A percentile compares a stretch with the other conserved stretches of the same genome.
These are phyloP conservation scores for Scaptomyza pallida DNA, from an alignment of 1,140 invertebrate genomes.

Conservation along the genomic window DNA sequence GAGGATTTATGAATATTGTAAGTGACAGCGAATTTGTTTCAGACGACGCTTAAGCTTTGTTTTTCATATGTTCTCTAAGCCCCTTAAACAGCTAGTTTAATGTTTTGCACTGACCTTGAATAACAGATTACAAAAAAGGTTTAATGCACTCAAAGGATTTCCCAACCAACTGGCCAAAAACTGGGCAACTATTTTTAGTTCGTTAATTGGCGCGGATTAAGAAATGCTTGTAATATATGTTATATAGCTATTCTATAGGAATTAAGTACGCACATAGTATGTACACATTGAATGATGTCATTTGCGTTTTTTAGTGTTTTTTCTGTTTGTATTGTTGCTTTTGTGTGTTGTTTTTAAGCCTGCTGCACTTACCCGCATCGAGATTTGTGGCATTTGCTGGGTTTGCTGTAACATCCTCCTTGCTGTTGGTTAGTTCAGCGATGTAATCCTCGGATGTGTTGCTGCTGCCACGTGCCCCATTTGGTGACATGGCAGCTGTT, in stretches of 20 bases:
- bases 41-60: too few relatives aligned
- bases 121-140: background rate
- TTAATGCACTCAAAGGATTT: background rate
- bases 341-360: background rate
- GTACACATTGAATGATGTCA: background rate
- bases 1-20: too few relatives aligned
- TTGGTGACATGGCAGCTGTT: constrained; percentile 61
- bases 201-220: background rate
- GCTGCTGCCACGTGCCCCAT: constrained; percentile 27
- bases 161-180: background rate
- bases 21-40: too few relatives aligned
- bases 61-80: too few relatives aligned
- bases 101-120: background rate
- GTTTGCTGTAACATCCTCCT: constrained; percentile 54
- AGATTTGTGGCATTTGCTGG: constrained; percentile 52
- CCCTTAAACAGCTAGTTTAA: too few relatives aligned
- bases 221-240: background rate
- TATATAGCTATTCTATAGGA: background rate
- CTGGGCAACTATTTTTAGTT: background rate
- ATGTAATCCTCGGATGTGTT: constrained; percentile 66
- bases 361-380: constrained; percentile 49
- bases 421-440: constrained; percentile 64
- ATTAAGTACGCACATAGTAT: too few relatives aligned
- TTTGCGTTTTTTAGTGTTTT: background rate
- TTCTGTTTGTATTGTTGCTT: too few relatives aligned